These are phyloP conservation scores for Megaleporinus macrocephalus DNA, from an alignment of 2,113 vertebrate species.

Conservation along the genomic window DNA sequence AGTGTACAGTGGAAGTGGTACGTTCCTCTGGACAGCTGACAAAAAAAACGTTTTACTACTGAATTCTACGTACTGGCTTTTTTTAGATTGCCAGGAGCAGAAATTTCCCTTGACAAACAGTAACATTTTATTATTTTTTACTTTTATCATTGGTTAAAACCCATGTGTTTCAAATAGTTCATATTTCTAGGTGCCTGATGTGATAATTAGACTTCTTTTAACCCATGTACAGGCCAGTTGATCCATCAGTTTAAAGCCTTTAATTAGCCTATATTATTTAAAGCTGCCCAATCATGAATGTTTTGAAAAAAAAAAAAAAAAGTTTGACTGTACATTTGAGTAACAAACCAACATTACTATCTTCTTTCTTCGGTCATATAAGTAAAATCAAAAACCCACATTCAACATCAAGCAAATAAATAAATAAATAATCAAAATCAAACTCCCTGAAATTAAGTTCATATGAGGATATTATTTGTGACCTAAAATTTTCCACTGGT, in stretches of 20 bases:
- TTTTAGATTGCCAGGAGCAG: background rate
- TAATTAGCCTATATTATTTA: too few relatives aligned
- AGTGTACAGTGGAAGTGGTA: conserved; percentile 22
- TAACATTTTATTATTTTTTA: conserved; percentile 19
- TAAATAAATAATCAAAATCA: background rate
- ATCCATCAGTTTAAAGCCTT: background rate
- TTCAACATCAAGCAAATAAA: background rate
- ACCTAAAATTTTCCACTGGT: background rate
- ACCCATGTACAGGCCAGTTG: background rate
- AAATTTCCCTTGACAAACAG: conserved; percentile 13
- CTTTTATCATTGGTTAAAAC: conserved; percentile 66
- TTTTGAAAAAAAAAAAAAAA: too few relatives aligned
- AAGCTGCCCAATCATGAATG: too few relatives aligned
- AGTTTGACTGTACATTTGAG: background rate
- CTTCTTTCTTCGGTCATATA: background rate
- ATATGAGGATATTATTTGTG: background rate
- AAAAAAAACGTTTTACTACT: conserved; percentile 14
- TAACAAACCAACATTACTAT: background rate
- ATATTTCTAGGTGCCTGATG: background rate
- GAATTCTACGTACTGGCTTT: background rate
- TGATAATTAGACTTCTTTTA: background rate
- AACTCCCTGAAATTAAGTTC: too few relatives aligned
- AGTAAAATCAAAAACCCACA: background rate
- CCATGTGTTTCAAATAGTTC: conserved; percentile 14
- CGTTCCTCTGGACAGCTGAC: conserved; percentile 10